phyloP scores from a whole-genome alignment of 2,888 invertebrate genomes.

The Polyommatus iphigenia region DNA sequence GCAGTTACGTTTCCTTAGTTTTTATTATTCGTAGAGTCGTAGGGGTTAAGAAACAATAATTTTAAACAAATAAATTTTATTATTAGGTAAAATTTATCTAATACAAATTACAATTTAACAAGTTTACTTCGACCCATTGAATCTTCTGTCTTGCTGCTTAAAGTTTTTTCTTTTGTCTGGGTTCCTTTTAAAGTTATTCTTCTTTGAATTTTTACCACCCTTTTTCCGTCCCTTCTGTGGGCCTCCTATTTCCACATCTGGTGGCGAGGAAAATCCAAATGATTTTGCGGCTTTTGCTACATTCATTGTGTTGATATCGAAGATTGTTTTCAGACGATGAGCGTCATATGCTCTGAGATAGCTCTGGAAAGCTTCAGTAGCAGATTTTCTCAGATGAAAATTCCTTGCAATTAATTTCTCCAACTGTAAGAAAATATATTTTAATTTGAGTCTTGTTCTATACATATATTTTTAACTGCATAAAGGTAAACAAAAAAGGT shows the following conservation, averaged over 20 bases:
- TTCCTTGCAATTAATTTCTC: constrained; percentile 97
- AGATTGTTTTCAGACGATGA: constrained; percentile 96
- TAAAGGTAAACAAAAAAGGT: too few relatives aligned
- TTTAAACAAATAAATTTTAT: background rate
- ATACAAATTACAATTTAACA: background rate
- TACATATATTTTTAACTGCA: background rate
- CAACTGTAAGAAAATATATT: constrained; percentile 81
- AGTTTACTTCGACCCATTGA: background rate
- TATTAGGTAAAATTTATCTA: background rate
- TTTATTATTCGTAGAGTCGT: background rate
- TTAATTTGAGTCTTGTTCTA: background rate
- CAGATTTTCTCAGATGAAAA: constrained; percentile 96
- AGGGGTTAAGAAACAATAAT: background rate
- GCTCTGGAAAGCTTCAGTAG: constrained; percentile 97
- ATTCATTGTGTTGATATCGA: constrained; percentile 95
- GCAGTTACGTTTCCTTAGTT: too few relatives aligned
- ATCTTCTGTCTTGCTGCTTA: constrained; percentile 72
- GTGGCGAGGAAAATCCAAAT: constrained; percentile 98
- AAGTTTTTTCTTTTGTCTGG: constrained; percentile 81
- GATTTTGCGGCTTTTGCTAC: constrained; percentile 92
- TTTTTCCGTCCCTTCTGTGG: constrained; percentile 81
- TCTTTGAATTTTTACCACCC: constrained; percentile 90
- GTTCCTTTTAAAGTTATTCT: constrained; percentile 78
- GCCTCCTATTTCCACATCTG: constrained; percentile 90
- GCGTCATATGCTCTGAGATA: constrained; percentile 98